phyloP scores from a whole-genome alignment of 2,113 vertebrate species.

The Saccopteryx leptura region DNA sequence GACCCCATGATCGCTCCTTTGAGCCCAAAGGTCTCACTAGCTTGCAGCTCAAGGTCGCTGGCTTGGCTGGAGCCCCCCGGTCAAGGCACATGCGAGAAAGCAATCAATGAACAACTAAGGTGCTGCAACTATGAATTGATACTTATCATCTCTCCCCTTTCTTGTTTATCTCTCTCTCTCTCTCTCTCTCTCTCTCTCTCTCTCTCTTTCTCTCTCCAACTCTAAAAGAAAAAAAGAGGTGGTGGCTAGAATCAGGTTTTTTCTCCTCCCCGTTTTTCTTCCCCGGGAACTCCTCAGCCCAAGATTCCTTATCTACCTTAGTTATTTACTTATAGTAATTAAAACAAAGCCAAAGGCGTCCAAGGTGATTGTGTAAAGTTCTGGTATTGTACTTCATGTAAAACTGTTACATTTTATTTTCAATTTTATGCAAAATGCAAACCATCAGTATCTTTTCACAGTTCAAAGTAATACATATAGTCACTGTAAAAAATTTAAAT shows the following conservation, averaged over 20 bases:
- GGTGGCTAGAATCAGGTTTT: not conserved
- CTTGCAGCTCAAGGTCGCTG: too few species aligned
- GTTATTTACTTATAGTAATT: slow-evolving; percentile 51
- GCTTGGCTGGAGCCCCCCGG: too few species aligned
- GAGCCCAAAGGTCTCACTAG: too few species aligned
- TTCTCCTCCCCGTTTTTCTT: slow-evolving; percentile 6
- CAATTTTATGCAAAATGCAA: slow-evolving; percentile 32
- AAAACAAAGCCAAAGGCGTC: slow-evolving; percentile 60
- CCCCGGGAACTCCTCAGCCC: not conserved
- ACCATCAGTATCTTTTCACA: not conserved
- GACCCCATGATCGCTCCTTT: too few species aligned
- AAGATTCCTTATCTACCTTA: slow-evolving; percentile 36
- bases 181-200: too few species aligned
- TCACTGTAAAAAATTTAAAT: slow-evolving; percentile 1
- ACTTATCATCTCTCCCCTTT: too few species aligned
- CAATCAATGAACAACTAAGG: too few species aligned
- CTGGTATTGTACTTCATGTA: slow-evolving; percentile 2
- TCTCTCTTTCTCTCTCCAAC: too few species aligned
- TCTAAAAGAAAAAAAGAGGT: too few species aligned
- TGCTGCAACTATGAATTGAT: too few species aligned
- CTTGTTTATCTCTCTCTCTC: too few species aligned
- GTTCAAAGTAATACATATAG: slow-evolving; percentile 37
- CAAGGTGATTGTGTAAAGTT: slow-evolving; percentile 51
- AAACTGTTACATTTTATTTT: slow-evolving; percentile 58
- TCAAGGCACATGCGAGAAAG: too few species aligned